Evolutionary conservation across 2,797 vertebrate genomes (phyloP).

Genomic region (Chelon labrosus): DNA sequence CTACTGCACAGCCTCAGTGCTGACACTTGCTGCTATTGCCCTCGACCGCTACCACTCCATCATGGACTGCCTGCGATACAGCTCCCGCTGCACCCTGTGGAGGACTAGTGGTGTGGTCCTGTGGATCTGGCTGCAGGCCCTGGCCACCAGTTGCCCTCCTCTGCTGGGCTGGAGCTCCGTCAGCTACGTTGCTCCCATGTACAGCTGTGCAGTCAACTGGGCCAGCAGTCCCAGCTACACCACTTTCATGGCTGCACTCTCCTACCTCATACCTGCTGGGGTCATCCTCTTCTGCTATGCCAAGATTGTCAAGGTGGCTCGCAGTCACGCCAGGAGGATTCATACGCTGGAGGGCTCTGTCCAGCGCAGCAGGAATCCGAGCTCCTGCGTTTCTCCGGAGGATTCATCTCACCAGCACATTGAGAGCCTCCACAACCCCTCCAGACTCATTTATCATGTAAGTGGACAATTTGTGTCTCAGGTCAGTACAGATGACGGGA

Average conservation of each 20-base stretch:
- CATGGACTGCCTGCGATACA: constrained; percentile 86
- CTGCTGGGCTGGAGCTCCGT: constrained; percentile 87
- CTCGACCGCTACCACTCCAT: constrained; percentile 89
- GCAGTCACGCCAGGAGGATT: constrained; percentile 85
- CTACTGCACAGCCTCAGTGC: constrained; percentile 87
- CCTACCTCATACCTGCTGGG: constrained; percentile 82
- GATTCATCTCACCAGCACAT: constrained; percentile 36
- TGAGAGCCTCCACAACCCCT: constrained; percentile 65
- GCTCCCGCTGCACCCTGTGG: constrained; percentile 84
- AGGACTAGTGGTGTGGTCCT: constrained; percentile 80
- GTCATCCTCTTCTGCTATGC: constrained; percentile 88
- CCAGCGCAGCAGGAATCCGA: constrained; percentile 70
- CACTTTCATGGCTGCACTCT: constrained; percentile 74
- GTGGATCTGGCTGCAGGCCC: constrained; percentile 90
- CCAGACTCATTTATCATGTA: constrained; percentile 81
- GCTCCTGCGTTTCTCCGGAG: constrained; percentile 23
- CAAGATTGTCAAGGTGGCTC: constrained; percentile 86
- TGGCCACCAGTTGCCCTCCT: constrained; percentile 85
- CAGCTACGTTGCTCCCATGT: constrained; percentile 82
- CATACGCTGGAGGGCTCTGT: constrained; percentile 85
- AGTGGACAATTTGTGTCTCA: constrained; percentile 80
- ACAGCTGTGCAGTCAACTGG: constrained; percentile 86
- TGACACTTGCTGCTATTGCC: constrained; percentile 88
- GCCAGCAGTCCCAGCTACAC: constrained; percentile 85
- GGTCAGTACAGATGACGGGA: constrained; percentile 43